Base-by-base conservation (phyloP, 2,113 vertebrate genomes). In the Osmerus mordax region DNA sequence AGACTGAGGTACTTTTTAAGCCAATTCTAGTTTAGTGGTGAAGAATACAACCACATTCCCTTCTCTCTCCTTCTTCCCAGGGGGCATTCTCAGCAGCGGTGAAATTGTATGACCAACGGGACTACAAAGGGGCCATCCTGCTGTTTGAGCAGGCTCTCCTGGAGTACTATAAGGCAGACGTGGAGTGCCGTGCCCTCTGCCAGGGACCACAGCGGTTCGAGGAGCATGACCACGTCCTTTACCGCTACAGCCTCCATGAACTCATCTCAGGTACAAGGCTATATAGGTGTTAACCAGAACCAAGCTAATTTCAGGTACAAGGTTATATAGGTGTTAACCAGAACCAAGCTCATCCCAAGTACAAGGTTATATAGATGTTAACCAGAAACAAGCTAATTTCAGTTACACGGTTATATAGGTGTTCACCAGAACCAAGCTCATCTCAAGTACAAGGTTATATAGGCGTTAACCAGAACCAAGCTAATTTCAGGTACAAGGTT, bases 191-290 rank as follows among this genome's bases (percentile, higher is more conserved):
- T 62, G 82, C 90, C 19, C 81, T 96, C 62, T 99, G 97, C 0
- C 95, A 97, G 61, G 95, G 94, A 0, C 94, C 95, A 0, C 95
- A 96, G 87, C 90, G 84, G 11, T 96, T 97, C 79, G 93, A 94
- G 75, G 95, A 93, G 23, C 90, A 97, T 0, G 92, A 94, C 54
- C 90, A 96, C 67, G 78, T 96, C 77, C 84, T 90, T 3, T 95
- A 96, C 71, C 94, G 91, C 56, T 93, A 93, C 72, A 92, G 92
- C 80, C 93, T 99, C 65, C 93, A 94, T 0, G 95, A 98, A 89
- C 88, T 95, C n/a, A 86, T 99, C 74, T 96, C 97, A 93, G 97
- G 97, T 99, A 88, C 41, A 47, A 2, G 7, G 41, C 9, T 47
- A 11, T 47, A 12, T 47, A 47, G 41, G 41, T 2, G 41, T 47